Evolutionary conservation across 1,140 invertebrate species (phyloP), one percentile per base, ranked within the genome.

Genomic region (Cardiocondyla obscurior): DNA sequence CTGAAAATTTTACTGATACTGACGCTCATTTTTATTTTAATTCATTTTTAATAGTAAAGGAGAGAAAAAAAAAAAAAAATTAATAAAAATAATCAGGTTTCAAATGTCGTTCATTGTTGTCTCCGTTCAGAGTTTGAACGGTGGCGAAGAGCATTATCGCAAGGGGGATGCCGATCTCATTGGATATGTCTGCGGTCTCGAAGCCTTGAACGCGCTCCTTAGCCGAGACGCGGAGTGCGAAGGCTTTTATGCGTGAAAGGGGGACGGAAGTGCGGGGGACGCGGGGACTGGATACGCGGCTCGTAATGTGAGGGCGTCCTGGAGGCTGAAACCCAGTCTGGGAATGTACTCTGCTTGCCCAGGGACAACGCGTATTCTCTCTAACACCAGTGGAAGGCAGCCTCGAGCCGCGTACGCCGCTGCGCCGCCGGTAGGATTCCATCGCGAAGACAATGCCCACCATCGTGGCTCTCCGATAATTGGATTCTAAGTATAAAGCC

Each of bases 281-380:
- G n/a, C 79, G 65, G 70, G 83, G 88, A 67, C 42, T 70, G 83
- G 73, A 85, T 81, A 73, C 57, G 76, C 74, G 49, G 28, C 30
- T 36, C 62, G 74, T 72, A 85, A 88, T 88, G 88, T 85, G 90
- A 93, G 90, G 91, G 90, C 91, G 90, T 91, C 88, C 91, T 89
- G 90, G 90, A 92, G 91, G 92, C 89, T 93, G 86, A 90, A 89
- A 90, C 87, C 79, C 87, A 88, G 93, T 93, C 92, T 93, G 91
- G 88, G 93, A 93, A 92, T 93, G 92, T 91, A 88, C 84, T 89
- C 77, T 84, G 89, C 85, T 85, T 90, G 88, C 88, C 69, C 90
- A 91, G 90, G 90, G 90, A 92, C 88, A 90, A 76, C 86, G 67
- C 85, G 86, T 85, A 79, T 79, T 87, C 73, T 77, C 44, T 77